Evolutionary conservation across 64 coral and sea anemone genomes (phyloP), one percentile per base, ranked within the genome.

Genomic region (Trachythela sp.): DNA sequence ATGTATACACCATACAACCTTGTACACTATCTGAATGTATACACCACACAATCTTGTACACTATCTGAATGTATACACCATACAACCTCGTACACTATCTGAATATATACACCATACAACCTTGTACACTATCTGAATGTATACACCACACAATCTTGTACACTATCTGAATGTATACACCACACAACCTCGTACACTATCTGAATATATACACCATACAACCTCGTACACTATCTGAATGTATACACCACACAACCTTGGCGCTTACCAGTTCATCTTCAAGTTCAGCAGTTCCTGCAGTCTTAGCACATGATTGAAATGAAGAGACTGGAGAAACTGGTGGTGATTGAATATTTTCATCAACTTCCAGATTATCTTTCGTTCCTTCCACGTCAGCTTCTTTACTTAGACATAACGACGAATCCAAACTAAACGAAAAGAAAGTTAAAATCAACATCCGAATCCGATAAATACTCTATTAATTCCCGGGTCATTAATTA

Each of bases 371-470:
- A 37, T 80, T 39, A 14, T 36, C 4, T 37, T 39, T 80, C 10
- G 15, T 39, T 17, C 30, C 75, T 17, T 80, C 37, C 30, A 39
- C 15, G 31, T 80, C 31, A 26, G 15, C 56, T 64, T 64, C 56
- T 64, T 64, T 64, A 22, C 32, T 80, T 37, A 80, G 6, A 80
- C 75, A 80, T 30, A 80, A 80, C 13, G 75, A 80, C 27, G 31
- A 35, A 39, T 80, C 75, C 37, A 80, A 80, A 80, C 75, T 80
- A 18, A 80, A 80, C 20, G 26, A n/a, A 64, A 64, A 20, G 56
- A 64, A 8, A n/a, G 24, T n/a, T 52, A 20, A 11, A 52, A 11
- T 11, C 13, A 15, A 15, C 13, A 11, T 52, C 8, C 49, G 22
- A 52, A 1, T 52, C 1, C 9, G 1, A 11, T 52, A 1, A 52